Base-by-base conservation (phyloP, 2,113 vertebrate genomes). In the Dicaeum eximium region DNA sequence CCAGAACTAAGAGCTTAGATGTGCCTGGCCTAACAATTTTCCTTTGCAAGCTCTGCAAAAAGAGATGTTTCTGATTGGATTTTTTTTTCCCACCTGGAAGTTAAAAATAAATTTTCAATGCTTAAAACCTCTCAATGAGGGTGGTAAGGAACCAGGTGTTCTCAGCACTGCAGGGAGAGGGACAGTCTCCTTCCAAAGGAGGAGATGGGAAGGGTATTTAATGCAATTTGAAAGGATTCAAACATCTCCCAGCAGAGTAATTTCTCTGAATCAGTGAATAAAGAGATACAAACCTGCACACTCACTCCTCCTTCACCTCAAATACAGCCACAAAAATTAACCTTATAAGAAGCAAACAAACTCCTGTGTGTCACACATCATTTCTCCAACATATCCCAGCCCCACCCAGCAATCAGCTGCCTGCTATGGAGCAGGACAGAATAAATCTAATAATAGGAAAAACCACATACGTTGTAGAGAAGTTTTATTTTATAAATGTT, bases 1-100 rank as follows among this genome's bases (percentile, higher is more conserved):
- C 79, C 93, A 97, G 75, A 94, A 95, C 72, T 92, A 96, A 97
- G 94, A 93, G 65, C 60, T 80, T 79, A 48, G 57, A 88, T 92
- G 72, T 88, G 79, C 65, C 18, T 87, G 75, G 90, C 44, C 83
- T 93, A 89, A 61, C 31, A 77, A 94, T 77, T 89, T 81, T 69
- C 18, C 17, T 54, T 73, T 92, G 90, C 30, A 72, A 79, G 35
- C 47, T 91, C 53, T 57, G 90, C 56, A 78, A 75, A 92, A 83
- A 90, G 19, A 83, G 25, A 38, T 66, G 35, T 25, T 91, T 91
- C 37, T 62, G 69, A 20, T 2, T 50, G 40, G 53, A 27, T 60
- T 47, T 67, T 60, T 95, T 95, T 95, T 72, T 67, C 45, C 31
- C 20, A 81, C 30, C 56, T 82, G 44, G 18, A 51, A 56, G 86